A percentile compares a stretch with the other conserved stretches of the same genome.
These are phyloP conservation scores for Rhinoderma darwinii DNA, from an alignment of 2,113 vertebrate species.

Conservation along the genomic window DNA sequence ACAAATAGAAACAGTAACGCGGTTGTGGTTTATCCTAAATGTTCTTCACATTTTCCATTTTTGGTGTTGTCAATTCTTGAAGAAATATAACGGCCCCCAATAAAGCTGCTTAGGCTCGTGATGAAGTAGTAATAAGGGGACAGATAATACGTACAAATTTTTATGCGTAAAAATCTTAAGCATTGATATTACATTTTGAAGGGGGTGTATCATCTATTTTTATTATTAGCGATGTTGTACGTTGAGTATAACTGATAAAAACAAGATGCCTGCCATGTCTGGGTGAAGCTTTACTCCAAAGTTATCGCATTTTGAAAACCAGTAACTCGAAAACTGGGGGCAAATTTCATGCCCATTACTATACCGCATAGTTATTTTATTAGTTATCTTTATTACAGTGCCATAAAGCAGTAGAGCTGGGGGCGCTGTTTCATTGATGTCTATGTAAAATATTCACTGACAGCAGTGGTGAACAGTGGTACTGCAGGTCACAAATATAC, in stretches of 20 bases:
- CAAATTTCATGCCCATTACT: too few relatives aligned
- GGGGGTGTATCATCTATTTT: neutral
- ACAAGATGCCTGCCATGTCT: neutral
- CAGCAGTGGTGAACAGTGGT: neutral
- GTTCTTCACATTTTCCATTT: neutral
- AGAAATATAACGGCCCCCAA: neutral
- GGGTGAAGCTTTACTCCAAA: neutral
- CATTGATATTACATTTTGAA: neutral
- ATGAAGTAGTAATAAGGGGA: too few relatives aligned
- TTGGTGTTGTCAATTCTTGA: neutral
- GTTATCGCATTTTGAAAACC: neutral
- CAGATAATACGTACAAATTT: too few relatives aligned
- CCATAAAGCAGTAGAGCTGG: neutral
- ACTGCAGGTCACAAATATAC: neutral
- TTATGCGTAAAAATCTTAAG: neutral
- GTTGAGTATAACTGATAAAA: neutral
- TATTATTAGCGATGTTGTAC: neutral
- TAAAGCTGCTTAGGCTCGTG: too few relatives aligned
- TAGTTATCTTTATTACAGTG: too few relatives aligned
- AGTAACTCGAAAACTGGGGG: too few relatives aligned
- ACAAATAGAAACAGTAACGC: neutral
- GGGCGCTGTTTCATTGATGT: neutral
- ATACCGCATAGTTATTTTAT: too few relatives aligned
- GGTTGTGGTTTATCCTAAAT: neutral
- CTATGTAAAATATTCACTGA: neutral